Evolutionary conservation across 1,140 invertebrate genomes (phyloP).

Genomic region (Papilio helenus): DNA sequence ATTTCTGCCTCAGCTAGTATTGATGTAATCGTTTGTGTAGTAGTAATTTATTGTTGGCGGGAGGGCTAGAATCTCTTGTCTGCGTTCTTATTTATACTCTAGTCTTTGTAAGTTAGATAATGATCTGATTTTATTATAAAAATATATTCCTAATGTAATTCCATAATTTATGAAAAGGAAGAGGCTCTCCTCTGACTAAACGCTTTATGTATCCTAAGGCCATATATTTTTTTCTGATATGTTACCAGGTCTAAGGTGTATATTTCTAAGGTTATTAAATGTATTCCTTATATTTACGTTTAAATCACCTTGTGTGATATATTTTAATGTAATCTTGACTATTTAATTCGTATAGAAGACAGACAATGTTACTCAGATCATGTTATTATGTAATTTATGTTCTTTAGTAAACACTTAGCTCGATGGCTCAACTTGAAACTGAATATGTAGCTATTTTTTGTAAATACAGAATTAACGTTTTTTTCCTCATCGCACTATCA

Average conservation of each 20-base stretch:
- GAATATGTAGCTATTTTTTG: background rate
- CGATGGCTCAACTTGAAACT: background rate
- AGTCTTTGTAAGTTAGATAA: slow-evolving; percentile 31
- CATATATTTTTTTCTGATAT: slow-evolving; percentile 1
- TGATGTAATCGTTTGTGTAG: slow-evolving; percentile 47
- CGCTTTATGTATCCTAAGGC: slow-evolving; percentile 17
- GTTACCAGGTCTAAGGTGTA: slow-evolving; percentile 23
- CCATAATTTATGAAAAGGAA: slow-evolving; percentile 22
- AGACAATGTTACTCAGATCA: background rate
- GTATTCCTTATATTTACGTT: background rate
- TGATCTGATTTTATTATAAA: slow-evolving; percentile 26
- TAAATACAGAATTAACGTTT: background rate
- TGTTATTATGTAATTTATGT: background rate
- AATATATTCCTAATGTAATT: slow-evolving; percentile 33
- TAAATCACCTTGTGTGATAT: background rate
- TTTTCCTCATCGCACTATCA: too few species aligned
- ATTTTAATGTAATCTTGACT: background rate
- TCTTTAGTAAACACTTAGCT: too few species aligned
- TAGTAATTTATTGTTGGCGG: slow-evolving; percentile 49
- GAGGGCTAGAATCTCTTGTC: slow-evolving; percentile 55
- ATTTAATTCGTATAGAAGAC: background rate
- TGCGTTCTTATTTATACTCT: slow-evolving; percentile 29
- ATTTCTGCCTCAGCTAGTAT: slow-evolving; percentile 49
- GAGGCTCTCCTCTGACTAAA: slow-evolving; percentile 16
- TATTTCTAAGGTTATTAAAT: slow-evolving; percentile 1